Conservation (phyloP, 2,888 invertebrate species). For the Plemyria rubiginata region DNA sequence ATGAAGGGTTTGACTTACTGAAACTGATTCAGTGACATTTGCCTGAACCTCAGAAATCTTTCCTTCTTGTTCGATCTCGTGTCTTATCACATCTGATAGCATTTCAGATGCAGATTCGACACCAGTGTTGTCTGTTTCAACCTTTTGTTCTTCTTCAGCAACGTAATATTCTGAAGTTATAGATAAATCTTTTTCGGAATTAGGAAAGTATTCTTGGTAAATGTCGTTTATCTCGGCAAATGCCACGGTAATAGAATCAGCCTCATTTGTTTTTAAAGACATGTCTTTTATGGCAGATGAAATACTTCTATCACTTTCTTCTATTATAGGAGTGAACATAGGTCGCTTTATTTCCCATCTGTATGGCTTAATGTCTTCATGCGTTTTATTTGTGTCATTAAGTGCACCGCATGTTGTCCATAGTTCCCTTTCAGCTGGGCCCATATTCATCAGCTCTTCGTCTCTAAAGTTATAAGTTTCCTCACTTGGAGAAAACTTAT, state of each 20-base stretch:
- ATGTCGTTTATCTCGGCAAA: conserved; percentile 78
- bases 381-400: conserved; percentile 50
- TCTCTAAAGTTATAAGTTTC: conserved; percentile 48
- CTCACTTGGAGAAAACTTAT: conserved; percentile 54
- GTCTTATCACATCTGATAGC: conserved; percentile 81
- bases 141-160: conserved; percentile 38
- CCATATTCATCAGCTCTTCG: conserved; percentile 67
- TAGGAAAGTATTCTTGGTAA: conserved; percentile 69
- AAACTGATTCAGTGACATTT: conserved; percentile 81
- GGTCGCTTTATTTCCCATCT: conserved; percentile 65
- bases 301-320: conserved; percentile 72
- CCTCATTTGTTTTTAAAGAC: conserved; percentile 54
- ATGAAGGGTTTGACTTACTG: conserved; percentile 80
- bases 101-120: conserved; percentile 82
- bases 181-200: conserved; percentile 58
- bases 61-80: conserved; percentile 66
- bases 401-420: conserved; percentile 70
- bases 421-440: conserved; percentile 77
- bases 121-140: conserved; percentile 50
- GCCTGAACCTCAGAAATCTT: conserved; percentile 84
- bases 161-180: conserved; percentile 50
- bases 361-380: conserved; percentile 57
- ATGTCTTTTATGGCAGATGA: conserved; percentile 61
- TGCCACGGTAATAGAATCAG: conserved; percentile 73
- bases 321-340: conserved; percentile 74